phyloP scores from a whole-genome alignment of 2,888 invertebrate genomes.

The Altica lythri region DNA sequence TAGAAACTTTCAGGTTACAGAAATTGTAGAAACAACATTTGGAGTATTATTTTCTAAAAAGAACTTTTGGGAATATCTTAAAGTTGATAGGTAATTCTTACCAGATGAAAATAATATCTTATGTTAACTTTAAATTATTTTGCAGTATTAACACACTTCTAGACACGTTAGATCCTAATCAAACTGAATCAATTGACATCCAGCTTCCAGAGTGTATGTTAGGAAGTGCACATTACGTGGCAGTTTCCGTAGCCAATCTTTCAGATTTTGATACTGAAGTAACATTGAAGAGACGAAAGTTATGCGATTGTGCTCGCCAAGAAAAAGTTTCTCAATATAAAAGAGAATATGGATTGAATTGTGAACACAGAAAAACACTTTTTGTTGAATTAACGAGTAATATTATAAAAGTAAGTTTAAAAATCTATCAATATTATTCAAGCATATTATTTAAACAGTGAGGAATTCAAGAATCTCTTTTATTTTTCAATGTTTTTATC shows the following conservation, averaged over 20 bases:
- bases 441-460: too few relatives aligned
- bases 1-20: slow-evolving; percentile 48
- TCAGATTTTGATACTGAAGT: slow-evolving; percentile 44
- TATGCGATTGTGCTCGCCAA: slow-evolving; percentile 50
- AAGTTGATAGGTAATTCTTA: slow-evolving; percentile 52
- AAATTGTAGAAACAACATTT: slow-evolving; percentile 51
- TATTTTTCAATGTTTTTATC: slow-evolving; percentile 1
- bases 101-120: not conserved
- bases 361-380: slow-evolving; percentile 51
- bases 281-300: slow-evolving; percentile 47
- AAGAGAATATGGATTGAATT: slow-evolving; percentile 48
- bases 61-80: slow-evolving; percentile 54
- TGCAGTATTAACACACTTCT: slow-evolving; percentile 49
- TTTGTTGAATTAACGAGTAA: slow-evolving; percentile 46
- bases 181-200: slow-evolving; percentile 42
- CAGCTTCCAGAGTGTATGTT: slow-evolving; percentile 48
- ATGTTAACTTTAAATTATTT: slow-evolving; percentile 7
- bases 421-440: too few relatives aligned
- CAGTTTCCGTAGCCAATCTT: slow-evolving; percentile 49
- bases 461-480: too few relatives aligned
- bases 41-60: slow-evolving; percentile 51
- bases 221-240: slow-evolving; percentile 44
- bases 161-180: slow-evolving; percentile 39
- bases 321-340: slow-evolving; percentile 36
- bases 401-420: slow-evolving; percentile 48